Conservation (phyloP, 1,140 invertebrate species). For the Drosophila watanabei region DNA sequence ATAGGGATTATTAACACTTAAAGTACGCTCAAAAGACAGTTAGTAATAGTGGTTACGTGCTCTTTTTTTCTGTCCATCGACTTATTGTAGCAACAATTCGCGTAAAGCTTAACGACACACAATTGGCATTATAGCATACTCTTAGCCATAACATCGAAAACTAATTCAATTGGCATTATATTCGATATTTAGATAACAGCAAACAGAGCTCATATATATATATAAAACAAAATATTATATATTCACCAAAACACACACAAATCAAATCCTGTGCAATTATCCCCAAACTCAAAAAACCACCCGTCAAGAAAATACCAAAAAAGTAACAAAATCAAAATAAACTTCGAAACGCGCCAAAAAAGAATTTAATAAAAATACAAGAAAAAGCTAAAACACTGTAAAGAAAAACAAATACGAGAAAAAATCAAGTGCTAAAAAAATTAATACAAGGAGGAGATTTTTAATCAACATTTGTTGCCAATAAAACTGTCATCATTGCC, state of each 20-base stretch:
- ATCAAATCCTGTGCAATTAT: constrained; percentile 53
- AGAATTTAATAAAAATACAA: constrained; percentile 4
- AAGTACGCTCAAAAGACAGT: constrained; percentile 39
- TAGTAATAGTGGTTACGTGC: constrained; percentile 9
- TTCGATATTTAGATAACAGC: constrained; percentile 36
- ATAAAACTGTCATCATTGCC: constrained; percentile 85
- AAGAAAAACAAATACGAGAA: constrained; percentile 5
- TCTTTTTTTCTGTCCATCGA: constrained; percentile 26
- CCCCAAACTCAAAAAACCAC: constrained; percentile 23
- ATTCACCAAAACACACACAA: constrained; percentile 48
- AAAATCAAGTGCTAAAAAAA: constrained; percentile 32
- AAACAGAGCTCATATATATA: constrained; percentile 39
- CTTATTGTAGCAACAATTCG: constrained; percentile 70
- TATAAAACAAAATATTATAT: constrained; percentile 2
- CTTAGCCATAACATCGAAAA: constrained; percentile 23
- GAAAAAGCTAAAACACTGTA: constrained; percentile 7
- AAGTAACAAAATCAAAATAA: constrained; percentile 28
- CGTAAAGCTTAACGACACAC: constrained; percentile 67
- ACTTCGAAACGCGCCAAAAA: constrained; percentile 30
- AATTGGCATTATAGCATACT: constrained; percentile 62
- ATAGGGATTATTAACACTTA: constrained; percentile 10
- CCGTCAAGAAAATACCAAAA: constrained; percentile 75
- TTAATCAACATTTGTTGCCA: constrained; percentile 81
- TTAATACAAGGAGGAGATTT: constrained; percentile 51
- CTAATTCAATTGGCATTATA: constrained; percentile 62